Conservation (phyloP, 2,888 invertebrate species). For the Habrosyne pyritoides region DNA sequence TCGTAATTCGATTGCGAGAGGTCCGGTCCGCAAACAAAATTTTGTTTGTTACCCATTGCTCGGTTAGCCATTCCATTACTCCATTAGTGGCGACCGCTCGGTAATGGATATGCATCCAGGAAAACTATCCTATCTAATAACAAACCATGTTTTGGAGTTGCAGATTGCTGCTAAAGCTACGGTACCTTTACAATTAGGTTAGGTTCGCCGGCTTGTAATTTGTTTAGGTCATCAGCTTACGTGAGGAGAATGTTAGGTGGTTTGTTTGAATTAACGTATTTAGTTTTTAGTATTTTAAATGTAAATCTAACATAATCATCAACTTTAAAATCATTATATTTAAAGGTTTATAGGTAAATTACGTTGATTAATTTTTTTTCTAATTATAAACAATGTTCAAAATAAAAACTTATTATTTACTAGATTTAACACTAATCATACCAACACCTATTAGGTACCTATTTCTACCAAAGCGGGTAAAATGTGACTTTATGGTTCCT, state of each 20-base stretch:
- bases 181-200: background rate
- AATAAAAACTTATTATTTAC: too few species aligned
- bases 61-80: conserved; percentile 52
- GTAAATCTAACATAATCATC: too few species aligned
- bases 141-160: conserved; percentile 25
- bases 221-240: background rate
- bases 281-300: too few species aligned
- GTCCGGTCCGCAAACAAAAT: conserved; percentile 31
- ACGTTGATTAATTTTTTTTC: too few species aligned
- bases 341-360: too few species aligned
- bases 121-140: conserved; percentile 30
- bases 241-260: background rate
- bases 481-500: too few species aligned
- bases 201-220: background rate
- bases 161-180: background rate
- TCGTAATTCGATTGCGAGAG: conserved; percentile 14
- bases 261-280: background rate
- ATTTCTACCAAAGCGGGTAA: too few species aligned
- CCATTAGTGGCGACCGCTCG: conserved; percentile 39
- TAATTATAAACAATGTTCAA: too few species aligned
- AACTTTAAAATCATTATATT: too few species aligned
- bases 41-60: conserved; percentile 46
- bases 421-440: too few species aligned
- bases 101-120: conserved; percentile 46
- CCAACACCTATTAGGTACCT: too few species aligned